Base-by-base conservation (phyloP, 1,140 invertebrate species). In the Oreohelix idahoensis region DNA sequence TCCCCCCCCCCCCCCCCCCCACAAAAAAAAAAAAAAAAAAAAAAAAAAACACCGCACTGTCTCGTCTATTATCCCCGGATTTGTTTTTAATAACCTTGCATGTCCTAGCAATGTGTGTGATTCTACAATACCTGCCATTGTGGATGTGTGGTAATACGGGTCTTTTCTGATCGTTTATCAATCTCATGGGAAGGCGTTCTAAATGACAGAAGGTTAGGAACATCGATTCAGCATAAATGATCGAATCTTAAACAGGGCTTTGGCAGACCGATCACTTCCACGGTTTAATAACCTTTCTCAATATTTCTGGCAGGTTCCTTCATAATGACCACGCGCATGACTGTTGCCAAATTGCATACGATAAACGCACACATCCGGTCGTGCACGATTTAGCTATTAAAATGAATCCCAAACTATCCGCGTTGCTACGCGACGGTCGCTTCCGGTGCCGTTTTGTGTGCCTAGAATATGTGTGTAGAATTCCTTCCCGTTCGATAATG, bases 381-480 rank as follows among this genome's bases (percentile, higher is more conserved):
- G n/a, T 32, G 29, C 63, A 66, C 63, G 63, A 66, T 66, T 66
- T 32, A 66, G 63, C 29, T 32, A 66, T 66, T 66, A 66, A 66
- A 32, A 66, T 32, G 63, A 66, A 66, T 66, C 63, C 63, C 63
- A 32, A 66, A 66, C 63, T 35, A 66, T 66, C 63, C 63, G 63
- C 63, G 63, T 66, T 66, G 63, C 63, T 66, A 66, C 63, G 63
- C 63, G 63, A 66, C 63, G 63, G n/a, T 66, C 10, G 29, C 63
- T 66, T 66, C 63, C 63, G 63, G 29, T 66, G 29, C n/a, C 63
- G 63, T 66, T 66, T 32, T 66, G 29, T 66, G 63, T 32, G 63
- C 29, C 1, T 29, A 4, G 63, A 32, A 66, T 66, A 66, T 66
- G 63, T 66, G 63, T 66, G 63, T 66, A 32, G 63, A 66, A 66